Conservation (phyloP, 2,113 vertebrate species). For the Oncorhynchus kisutch region DNA sequence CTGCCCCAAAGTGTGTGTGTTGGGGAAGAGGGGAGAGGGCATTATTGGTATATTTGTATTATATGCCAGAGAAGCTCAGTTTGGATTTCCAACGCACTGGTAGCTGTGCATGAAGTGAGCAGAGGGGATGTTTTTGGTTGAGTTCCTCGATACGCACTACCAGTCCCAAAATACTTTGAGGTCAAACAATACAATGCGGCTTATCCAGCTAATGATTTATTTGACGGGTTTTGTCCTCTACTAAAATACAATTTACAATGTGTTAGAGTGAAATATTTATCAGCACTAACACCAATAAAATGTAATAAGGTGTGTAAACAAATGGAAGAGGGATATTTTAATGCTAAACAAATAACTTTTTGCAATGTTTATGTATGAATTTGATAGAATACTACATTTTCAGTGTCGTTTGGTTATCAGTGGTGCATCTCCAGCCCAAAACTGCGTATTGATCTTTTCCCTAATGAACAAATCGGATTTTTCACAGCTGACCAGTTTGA, state of each 20-base stretch:
- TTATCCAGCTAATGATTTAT: conserved; percentile 61
- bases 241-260: conserved; percentile 30
- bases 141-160: conserved; percentile 63
- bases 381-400: conserved; percentile 40
- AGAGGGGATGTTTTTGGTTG: conserved; percentile 65
- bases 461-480: conserved; percentile 81
- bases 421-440: conserved; percentile 51
- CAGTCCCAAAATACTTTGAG: conserved; percentile 64
- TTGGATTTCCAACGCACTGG: conserved; percentile 65
- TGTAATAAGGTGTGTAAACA: conserved; percentile 37
- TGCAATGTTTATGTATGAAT: conserved; percentile 22
- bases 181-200: conserved; percentile 49
- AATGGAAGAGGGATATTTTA: conserved; percentile 40
- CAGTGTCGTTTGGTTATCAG: conserved; percentile 46
- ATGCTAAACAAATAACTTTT: conserved; percentile 27
- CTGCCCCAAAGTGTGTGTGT: conserved; percentile 13
- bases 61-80: conserved; percentile 44
- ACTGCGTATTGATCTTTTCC: conserved; percentile 69
- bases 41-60: conserved; percentile 22
- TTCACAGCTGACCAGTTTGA: conserved; percentile 81
- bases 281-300: conserved; percentile 25
- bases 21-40: conserved; percentile 13
- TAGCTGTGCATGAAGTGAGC: conserved; percentile 70
- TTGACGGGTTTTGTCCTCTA: conserved; percentile 56
- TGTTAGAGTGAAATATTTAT: conserved; percentile 43